Percentiles rank a stretch among this genome's conserved stretches.
Evolutionary conservation across 1,140 invertebrate genomes (phyloP).

Genomic region (Propsilocerus akamusi): DNA sequence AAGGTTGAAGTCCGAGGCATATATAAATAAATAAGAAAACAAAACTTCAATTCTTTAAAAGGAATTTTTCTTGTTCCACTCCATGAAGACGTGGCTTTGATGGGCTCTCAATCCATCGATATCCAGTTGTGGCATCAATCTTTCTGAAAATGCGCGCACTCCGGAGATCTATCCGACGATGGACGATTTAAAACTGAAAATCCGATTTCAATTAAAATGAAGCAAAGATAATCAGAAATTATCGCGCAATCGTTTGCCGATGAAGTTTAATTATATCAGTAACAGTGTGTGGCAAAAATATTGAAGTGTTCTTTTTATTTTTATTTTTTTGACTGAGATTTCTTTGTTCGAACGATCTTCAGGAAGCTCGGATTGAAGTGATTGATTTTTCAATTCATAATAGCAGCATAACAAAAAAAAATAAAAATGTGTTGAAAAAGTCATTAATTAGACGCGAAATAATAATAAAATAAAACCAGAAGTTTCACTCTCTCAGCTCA

Average conservation of each 20-base stretch:
- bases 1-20: slow-evolving; percentile 11
- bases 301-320: not conserved
- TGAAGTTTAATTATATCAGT: too few relatives aligned
- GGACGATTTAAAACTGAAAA: too few relatives aligned
- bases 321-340: not conserved
- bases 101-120: too few relatives aligned
- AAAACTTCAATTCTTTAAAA: not conserved
- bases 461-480: not conserved
- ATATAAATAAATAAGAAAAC: not conserved
- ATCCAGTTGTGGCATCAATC: too few relatives aligned
- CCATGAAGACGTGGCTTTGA: too few relatives aligned
- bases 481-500: not conserved
- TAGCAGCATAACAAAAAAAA: not conserved
- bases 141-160: too few relatives aligned
- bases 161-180: too few relatives aligned
- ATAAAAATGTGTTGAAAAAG: slow-evolving; percentile 4
- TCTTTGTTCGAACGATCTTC: not conserved
- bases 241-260: too few relatives aligned
- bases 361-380: not conserved
- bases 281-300: not conserved
- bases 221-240: not conserved
- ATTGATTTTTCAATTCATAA: not conserved
- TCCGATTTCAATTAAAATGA: not conserved
- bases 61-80: too few relatives aligned
- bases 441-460: not conserved